Conservation (phyloP, 1,140 invertebrate genomes). For the Drosophila sulfurigaster region DNA sequence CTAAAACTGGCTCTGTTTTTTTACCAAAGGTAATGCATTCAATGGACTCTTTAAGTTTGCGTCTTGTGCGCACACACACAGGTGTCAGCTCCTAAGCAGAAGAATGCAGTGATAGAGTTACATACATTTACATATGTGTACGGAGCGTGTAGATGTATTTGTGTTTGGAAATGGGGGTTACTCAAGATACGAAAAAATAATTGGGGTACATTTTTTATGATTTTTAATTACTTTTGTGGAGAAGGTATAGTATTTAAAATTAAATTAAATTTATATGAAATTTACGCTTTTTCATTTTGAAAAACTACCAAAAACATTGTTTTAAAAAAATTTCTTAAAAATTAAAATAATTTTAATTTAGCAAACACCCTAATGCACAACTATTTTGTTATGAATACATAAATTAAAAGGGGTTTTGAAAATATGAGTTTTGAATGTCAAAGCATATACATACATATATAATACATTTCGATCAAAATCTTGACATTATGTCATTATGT, state of each 20-base stretch:
- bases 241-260: neutral
- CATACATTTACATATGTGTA: conserved; percentile 30
- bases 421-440: conserved; percentile 1
- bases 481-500: neutral
- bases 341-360: neutral
- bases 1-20: conserved; percentile 26
- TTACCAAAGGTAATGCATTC: conserved; percentile 41
- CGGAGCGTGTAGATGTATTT: neutral
- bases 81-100: conserved; percentile 40
- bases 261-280: too few species aligned
- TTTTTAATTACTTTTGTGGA: neutral
- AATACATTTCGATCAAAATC: neutral
- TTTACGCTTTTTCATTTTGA: too few species aligned
- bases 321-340: neutral
- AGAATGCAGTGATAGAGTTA: conserved; percentile 46
- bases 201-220: neutral
- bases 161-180: conserved; percentile 28
- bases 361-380: neutral
- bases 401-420: neutral
- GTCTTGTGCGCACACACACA: conserved; percentile 25
- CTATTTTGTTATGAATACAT: neutral
- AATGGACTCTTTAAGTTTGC: conserved; percentile 20
- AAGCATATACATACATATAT: neutral
- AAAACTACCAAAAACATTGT: too few species aligned
- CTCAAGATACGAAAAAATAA: conserved; percentile 21